Base-by-base conservation (phyloP, 2,888 invertebrate genomes). In the Girardia tigrina region DNA sequence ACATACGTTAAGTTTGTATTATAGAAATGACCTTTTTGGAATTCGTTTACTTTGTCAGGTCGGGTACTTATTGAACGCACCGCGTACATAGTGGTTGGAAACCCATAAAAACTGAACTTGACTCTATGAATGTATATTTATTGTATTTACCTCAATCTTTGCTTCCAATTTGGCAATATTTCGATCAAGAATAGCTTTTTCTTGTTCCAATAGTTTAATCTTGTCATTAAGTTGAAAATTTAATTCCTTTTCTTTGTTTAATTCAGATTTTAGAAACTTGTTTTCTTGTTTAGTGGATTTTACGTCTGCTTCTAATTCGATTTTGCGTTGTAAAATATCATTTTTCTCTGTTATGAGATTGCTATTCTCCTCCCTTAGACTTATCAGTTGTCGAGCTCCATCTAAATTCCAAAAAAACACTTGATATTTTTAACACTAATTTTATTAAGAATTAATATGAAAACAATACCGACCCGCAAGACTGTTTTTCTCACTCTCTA, bases 401-500 rank as follows among this genome's bases (percentile, higher is more conserved):
- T 56, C 56, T 56, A 56, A 16, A 56, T 8, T 6, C n/a, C 23
- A 20, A 12, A 36, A 36, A 56, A n/a, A n/a, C n/a, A n/a, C n/a
- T n/a, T n/a, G n/a, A n/a, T 36, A 20, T 8, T 56, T 56, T 56
- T 8, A 8, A 20, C 23, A 56, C 23, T 56, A 2, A 56, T 56
- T 56, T 56, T 56, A 56, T 56, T 20, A 56, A 16, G 4, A 4
- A 12, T 56, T 23, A 4, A 56, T 8, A 56, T 12, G 23, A 56
- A 4, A 56, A 56, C 4, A 56, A n/a, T n/a, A n/a, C n/a, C 4
- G 4, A 56, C 56, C 56, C 4, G 56, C 56, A 20, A 56, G 23
- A 56, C 23, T 56, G 23, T 56, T 56, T 56, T 56, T 56, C 23
- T 56, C 56, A 56, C 56, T 56, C n/a, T 56, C 56, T 56, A 56